Evolutionary conservation across 2,797 vertebrate genomes (phyloP).

Genomic region (Hyperoplus lanceolatus): DNA sequence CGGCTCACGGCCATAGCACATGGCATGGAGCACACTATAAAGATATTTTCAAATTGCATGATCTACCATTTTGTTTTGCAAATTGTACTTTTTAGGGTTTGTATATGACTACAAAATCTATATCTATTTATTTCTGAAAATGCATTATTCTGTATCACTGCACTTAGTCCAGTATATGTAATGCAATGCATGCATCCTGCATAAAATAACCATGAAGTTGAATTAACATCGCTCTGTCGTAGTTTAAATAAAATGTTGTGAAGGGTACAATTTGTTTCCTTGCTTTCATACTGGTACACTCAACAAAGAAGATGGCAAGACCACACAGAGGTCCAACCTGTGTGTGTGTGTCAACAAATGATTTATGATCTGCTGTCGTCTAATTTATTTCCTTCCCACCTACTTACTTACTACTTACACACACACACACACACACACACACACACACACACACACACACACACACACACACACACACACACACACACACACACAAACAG

Average conservation of each 20-base stretch:
- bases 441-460: too few species aligned
- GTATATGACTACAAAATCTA: slow-evolving; percentile 1
- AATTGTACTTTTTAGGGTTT: slow-evolving; percentile 18
- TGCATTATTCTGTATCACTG: neutral
- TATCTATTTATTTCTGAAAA: neutral
- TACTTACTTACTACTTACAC: neutral
- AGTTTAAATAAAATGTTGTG: neutral
- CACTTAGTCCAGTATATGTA: neutral
- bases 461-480: too few species aligned
- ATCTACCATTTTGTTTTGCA: slow-evolving; percentile 19
- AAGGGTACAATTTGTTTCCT: neutral
- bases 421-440: too few species aligned
- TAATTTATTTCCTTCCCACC: neutral
- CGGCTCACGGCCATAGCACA: too few species aligned
- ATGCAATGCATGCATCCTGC: neutral
- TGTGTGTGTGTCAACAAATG: slow-evolving; percentile 32
- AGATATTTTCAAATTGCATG: slow-evolving; percentile 15
- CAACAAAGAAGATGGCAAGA: slow-evolving; percentile 1
- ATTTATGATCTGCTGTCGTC: slow-evolving; percentile 30
- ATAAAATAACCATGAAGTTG: neutral
- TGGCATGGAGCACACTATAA: neutral
- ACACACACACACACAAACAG: too few species aligned
- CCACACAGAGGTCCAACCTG: neutral
- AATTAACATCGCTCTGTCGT: neutral
- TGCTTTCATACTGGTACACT: neutral